Base-by-base conservation (phyloP, 2,888 invertebrate genomes). In the Ochropacha duplaris region DNA sequence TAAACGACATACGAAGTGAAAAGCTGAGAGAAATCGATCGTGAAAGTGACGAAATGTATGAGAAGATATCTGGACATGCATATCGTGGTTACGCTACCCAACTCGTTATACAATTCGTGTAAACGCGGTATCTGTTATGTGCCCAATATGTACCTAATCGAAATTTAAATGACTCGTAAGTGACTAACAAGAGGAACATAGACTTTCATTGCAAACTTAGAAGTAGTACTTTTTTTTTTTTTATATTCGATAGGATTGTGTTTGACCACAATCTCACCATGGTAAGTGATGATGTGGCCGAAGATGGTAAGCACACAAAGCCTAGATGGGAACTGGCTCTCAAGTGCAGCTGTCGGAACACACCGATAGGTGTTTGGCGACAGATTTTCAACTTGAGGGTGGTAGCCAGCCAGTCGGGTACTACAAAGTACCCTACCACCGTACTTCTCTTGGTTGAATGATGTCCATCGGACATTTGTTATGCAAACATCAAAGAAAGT, bases 21-120 rank as follows among this genome's bases (percentile, higher is more conserved):
- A 80, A 84, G 82, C 78, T 72, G 69, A 72, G 88, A 81, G 87
- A 88, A 87, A 88, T 84, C 85, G 74, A 84, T 81, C 81, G 86
- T 77, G 88, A 89, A 88, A 88, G 87, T 84, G 83, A 78, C 79
- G 75, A 82, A 85, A 83, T 82, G 78, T 79, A 71, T 80, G 81
- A 79, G 81, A 84, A 76, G 68, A 74, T 75, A 71, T 73, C 62
- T 68, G 24, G 51, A 58, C 61, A 64, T 63, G 60, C 61, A 64
- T 56, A 52, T 54, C 36, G 55, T 34, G 52, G 39, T 51, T 26
- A 54, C 19, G 2, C 36, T 36, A 36, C n/a, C 36, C 36, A 44
- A 44, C 36, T 16, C 54, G 54, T 54, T 34, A 24, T 26, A 24
- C 50, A 28, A 50, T 34, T 49, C n/a, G 28, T 49, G 22, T 26